A percentile compares a stretch with the other conserved stretches of the same genome.
Evolutionary conservation across 2,888 invertebrate species (phyloP).

Genomic region (Myathropa florea): DNA sequence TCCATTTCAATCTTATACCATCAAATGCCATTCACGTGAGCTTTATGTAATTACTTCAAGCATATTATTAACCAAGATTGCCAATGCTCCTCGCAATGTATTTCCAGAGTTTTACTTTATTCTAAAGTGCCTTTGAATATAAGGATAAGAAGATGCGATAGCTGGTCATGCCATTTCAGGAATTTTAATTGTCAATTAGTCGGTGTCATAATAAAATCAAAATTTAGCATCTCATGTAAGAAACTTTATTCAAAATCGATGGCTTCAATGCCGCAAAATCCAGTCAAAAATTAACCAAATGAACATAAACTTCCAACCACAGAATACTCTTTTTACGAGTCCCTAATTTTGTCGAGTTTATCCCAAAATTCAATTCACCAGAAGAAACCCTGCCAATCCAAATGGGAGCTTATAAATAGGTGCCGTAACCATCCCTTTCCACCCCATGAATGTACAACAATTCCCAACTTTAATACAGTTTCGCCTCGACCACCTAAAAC

Average conservation of each 20-base stretch:
- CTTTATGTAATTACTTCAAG: too few relatives aligned
- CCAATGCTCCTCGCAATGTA: too few relatives aligned
- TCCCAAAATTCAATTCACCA: not conserved
- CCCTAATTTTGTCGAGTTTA: not conserved
- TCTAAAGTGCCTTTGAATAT: too few relatives aligned
- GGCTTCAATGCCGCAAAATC: not conserved
- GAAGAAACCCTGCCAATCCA: not conserved
- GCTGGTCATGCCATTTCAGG: too few relatives aligned
- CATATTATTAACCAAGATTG: too few relatives aligned
- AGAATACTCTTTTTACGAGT: not conserved
- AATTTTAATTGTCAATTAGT: too few relatives aligned
- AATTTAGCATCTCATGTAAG: not conserved
- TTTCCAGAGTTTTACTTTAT: too few relatives aligned
- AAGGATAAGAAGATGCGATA: too few relatives aligned
- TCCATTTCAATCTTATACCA: too few relatives aligned
- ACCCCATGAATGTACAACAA: not conserved
- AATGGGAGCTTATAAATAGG: not conserved
- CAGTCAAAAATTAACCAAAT: not conserved
- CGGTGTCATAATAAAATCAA: too few relatives aligned
- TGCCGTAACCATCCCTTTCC: not conserved
- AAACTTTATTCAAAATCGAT: not conserved
- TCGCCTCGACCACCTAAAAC: conserved; percentile 33
- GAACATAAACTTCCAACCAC: not conserved
- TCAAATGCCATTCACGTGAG: too few relatives aligned
- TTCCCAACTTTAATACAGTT: conserved; percentile 28